Base-by-base conservation (phyloP, 2,888 invertebrate species). In the Erebia aethiops region DNA sequence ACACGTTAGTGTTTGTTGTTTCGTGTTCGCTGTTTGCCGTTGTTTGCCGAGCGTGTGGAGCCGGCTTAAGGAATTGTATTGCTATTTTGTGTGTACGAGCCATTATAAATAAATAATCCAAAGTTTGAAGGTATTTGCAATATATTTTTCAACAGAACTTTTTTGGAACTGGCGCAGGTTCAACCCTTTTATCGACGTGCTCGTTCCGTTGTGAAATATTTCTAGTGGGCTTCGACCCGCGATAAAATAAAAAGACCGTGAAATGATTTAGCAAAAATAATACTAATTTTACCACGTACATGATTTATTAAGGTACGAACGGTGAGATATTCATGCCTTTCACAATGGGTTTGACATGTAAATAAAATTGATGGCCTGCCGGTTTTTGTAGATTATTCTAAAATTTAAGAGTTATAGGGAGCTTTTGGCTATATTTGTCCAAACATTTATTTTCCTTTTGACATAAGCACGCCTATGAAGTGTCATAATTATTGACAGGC, bases 221-320 rank as follows among this genome's bases (percentile, higher is more conserved):
- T 80, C 76, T 77, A 74, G 70, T 72, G 74, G 76, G 77, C 77
- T 76, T 67, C 77, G 73, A 74, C 71, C 72, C 75, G 70, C 77
- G 81, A 84, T 85, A 84, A 85, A 82, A 80, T 78, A 81, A 80
- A 75, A 81, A 78, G 77, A 75, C 72, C 71, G 75, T 77, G 16
- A 81, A 83, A 83, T 83, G 84, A 82, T 84, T 80, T 77, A 77
- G 77, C 76, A 80, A 86, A 87, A 87, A 88, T 85, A 84, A 83
- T 83, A 85, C 82, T 81, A 87, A 87, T 88, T 87, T 86, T 83
- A 83, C 78, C 79, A 79, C 78, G 80, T 74, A 74, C 73, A 82
- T 87, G 88, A 90, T 90, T 89, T 88, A 89, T 89, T 80, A 81
- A 73, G 80, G 82, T 77, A 76, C 82, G 79, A 82, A 82, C 84